phyloP scores from a whole-genome alignment of 1,140 invertebrate species.

The Brachionus manjavacas region DNA sequence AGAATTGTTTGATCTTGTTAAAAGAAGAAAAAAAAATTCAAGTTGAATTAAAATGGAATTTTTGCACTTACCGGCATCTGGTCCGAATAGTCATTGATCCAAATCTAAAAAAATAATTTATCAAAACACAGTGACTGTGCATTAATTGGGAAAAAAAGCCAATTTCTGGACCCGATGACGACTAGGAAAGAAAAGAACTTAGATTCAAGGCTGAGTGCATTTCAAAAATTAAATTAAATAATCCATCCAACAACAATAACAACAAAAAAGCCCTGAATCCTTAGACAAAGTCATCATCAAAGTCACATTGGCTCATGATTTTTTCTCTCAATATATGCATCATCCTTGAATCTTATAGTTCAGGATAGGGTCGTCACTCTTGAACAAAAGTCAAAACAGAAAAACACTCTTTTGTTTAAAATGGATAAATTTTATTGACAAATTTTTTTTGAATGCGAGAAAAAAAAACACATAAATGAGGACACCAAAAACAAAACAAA shows the following conservation, averaged over 20 bases:
- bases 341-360: conserved; percentile 20
- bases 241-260: background rate
- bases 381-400: background rate
- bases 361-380: conserved; percentile 19
- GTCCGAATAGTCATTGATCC: conserved; percentile 46
- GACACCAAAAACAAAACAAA: background rate
- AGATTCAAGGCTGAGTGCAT: conserved; percentile 35
- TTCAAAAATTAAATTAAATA: background rate
- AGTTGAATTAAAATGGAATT: no score
- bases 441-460: background rate
- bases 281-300: background rate
- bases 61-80: conserved; percentile 59
- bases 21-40: no score
- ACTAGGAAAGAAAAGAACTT: background rate
- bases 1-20: no score
- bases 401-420: background rate
- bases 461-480: background rate
- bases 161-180: conserved; percentile 2
- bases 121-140: background rate
- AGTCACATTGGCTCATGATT: background rate
- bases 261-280: conserved; percentile 31
- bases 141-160: background rate
- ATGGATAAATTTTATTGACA: background rate
- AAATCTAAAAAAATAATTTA: conserved; percentile 22
- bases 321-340: conserved; percentile 10